Evolutionary conservation across 1,140 invertebrate species (phyloP), one percentile per base, ranked within the genome.

Genomic region (Galleria mellonella): DNA sequence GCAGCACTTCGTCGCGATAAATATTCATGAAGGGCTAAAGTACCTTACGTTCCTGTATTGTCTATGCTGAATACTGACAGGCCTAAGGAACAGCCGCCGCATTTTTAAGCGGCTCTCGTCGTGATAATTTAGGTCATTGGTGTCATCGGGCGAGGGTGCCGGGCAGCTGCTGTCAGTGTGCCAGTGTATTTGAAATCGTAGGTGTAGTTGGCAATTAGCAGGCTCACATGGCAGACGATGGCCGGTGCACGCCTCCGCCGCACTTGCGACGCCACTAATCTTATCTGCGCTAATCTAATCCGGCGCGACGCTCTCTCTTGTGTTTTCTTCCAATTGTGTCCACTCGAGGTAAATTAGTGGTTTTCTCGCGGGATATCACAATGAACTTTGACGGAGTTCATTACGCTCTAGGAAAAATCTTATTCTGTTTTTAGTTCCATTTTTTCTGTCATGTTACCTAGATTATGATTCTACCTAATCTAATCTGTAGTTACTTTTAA

Each of bases 241-340:
- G 53, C 52, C 43, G 43, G 55, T 43, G 52, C 43, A 6, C 17
- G 17, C 17, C 17, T 23, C 17, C 6, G 55, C 43, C 60, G 55
- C 56, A 47, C 47, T 54, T 54, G 63, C 67, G 66, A 64, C 63
- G 68, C 63, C 56, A 66, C 74, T 81, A 82, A 84, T 84, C 77
- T 78, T 77, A 82, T 84, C 76, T 56, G 40, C 51, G 47, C 71
- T 81, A 82, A 82, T 84, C 74, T 84, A 82, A 84, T 84, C 72
- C 64, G 51, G 51, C 64, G 66, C 72, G 71, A 69, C 72, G 69
- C 74, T 71, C 70, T 78, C 76, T 73, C 74, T 79, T 62, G 74
- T 84, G 77, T 82, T 82, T 83, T 82, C 76, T 76, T 79, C 62
- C 74, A 78, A 81, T 84, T 81, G 79, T 76, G 81, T 77, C 77